Base-by-base conservation (phyloP, 2,797 vertebrate species). In the Taeniopygia guttata region DNA sequence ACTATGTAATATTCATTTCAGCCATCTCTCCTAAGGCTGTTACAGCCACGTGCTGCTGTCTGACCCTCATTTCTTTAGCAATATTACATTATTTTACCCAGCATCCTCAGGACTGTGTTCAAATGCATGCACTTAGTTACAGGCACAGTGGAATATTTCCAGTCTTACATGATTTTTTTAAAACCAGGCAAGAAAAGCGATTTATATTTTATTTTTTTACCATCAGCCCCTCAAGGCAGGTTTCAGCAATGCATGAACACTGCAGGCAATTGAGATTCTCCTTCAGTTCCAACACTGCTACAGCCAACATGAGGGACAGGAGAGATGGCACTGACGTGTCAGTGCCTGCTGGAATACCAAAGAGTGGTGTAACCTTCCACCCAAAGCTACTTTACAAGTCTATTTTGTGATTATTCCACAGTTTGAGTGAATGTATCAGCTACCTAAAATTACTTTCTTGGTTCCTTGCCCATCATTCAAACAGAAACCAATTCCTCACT, bases 251-350 rank as follows among this genome's bases (percentile, higher is more conserved):
- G 60, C 0, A 6, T 67, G 30, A 86, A 36, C 27, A 8, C 59
- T 10, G 32, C 23, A 83, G 58, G 74, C 76, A 92, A 92, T 55
- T 79, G 80, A 82, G 92, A 93, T 94, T 84, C 94, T 79, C 86
- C 84, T 95, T 60, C 62, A 73, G 88, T 85, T 78, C 87, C 18
- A 67, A 8, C 11, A 0, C 1, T 59, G 64, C 66, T 51, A 23
- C 42, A 60, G 12, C 3, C 2, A 82, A 26, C 68, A 29, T 0
- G 2, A 69, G 78, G 52, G 49, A 78, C 19, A 5, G 29, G 30
- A 22, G 36, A 43, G 82, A 40, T 32, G 49, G 60, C 29, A 42
- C 45, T 3, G n/a, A 62, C 0, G 0, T 36, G n/a, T n/a, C n/a
- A n/a, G n/a, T n/a, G 46, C 45, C 56, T 88, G 63, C 76, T 68